Evolutionary conservation across 1,140 invertebrate species (phyloP).

Genomic region (Hyles euphorbiae): DNA sequence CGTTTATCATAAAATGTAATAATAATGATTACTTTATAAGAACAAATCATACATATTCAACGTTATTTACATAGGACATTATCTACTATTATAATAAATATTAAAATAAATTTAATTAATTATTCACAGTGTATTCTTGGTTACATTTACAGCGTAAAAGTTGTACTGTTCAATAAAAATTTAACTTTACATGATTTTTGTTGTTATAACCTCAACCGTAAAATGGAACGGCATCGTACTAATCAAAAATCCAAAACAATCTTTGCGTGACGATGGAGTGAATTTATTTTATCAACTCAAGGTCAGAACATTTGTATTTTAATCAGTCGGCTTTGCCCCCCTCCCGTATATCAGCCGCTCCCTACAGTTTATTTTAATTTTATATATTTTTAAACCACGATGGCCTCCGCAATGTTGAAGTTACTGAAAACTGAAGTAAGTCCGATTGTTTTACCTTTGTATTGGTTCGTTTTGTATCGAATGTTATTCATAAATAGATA

Average conservation of each 20-base stretch:
- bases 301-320: conserved; percentile 67
- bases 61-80: no score
- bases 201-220: background rate
- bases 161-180: no score
- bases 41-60: no score
- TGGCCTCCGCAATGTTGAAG: conserved; percentile 61
- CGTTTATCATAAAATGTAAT: no score
- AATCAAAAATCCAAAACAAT: conserved; percentile 20
- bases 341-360: conserved; percentile 23
- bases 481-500: no score
- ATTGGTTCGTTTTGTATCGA: no score
- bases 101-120: no score
- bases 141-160: no score
- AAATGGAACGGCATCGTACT: conserved; percentile 22
- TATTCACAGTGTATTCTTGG: no score
- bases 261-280: conserved; percentile 36
- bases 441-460: conserved; percentile 15
- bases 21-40: no score
- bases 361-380: conserved; percentile 12
- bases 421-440: conserved; percentile 67
- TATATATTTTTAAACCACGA: conserved; percentile 25
- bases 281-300: conserved; percentile 70
- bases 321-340: conserved; percentile 57
- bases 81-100: no score
- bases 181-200: no score